Conservation (phyloP, 1,140 invertebrate species). For the Drosophila pruinosa region DNA sequence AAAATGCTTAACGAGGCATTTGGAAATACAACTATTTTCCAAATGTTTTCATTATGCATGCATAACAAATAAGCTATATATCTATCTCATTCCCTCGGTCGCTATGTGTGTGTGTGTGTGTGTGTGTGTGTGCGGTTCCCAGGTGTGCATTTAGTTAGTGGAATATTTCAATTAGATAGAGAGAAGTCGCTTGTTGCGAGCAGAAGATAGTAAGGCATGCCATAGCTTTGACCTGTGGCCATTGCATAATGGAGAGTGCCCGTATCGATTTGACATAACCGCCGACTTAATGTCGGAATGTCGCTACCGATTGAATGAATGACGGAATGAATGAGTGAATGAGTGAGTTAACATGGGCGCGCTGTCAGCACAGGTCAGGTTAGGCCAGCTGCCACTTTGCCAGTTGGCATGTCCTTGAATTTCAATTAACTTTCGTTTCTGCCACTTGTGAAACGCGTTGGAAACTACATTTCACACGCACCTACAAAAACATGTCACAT, state of each 20-base stretch:
- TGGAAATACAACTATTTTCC: conserved; percentile 61
- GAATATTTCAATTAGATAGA: conserved; percentile 56
- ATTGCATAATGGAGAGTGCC: conserved; percentile 57
- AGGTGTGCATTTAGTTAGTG: conserved; percentile 63
- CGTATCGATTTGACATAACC: conserved; percentile 43
- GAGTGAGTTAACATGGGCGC: background rate
- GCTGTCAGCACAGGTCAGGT: background rate
- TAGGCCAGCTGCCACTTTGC: conserved; percentile 1
- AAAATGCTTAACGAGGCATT: conserved; percentile 64
- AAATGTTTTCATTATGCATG: conserved; percentile 54
- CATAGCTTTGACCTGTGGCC: conserved; percentile 32
- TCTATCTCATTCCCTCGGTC: background rate
- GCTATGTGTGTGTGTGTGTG: conserved; percentile 11
- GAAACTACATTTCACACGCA: conserved; percentile 14
- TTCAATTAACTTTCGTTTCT: conserved; percentile 56
- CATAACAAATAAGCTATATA: conserved; percentile 25
- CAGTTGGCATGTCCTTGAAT: conserved; percentile 63
- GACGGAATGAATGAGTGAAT: conserved; percentile 6
- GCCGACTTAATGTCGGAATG: conserved; percentile 2
- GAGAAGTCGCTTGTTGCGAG: background rate
- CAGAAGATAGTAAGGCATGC: background rate
- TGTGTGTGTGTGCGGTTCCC: conserved; percentile 40
- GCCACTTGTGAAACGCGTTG: conserved; percentile 30
- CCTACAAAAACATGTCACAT: background rate
- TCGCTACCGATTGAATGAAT: background rate